These are phyloP conservation scores for Dermolepida albohirtum DNA, from an alignment of 2,888 invertebrate genomes.

Conservation along the genomic window DNA sequence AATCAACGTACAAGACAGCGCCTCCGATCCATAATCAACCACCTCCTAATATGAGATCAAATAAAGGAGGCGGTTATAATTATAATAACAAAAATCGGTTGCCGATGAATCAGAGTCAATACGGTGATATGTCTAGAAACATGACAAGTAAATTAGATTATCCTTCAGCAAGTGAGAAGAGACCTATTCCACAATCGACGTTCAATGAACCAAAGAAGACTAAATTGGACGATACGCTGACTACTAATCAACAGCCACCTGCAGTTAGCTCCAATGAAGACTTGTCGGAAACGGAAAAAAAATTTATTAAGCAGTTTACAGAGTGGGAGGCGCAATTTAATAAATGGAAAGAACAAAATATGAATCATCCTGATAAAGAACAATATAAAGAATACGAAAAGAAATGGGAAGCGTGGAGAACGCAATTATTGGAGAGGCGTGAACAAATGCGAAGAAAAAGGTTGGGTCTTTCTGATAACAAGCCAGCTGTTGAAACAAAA, in stretches of 20 bases:
- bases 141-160: constrained; percentile 46
- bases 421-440: constrained; percentile 82
- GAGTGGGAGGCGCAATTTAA: constrained; percentile 94
- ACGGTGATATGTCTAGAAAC: constrained; percentile 54
- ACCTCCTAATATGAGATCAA: constrained; percentile 51
- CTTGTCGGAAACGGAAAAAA: constrained; percentile 78
- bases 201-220: constrained; percentile 49
- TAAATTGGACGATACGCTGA: constrained; percentile 35
- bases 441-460: constrained; percentile 83
- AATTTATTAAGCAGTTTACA: constrained; percentile 89
- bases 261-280: constrained; percentile 54
- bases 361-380: constrained; percentile 90
- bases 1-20: constrained; percentile 50
- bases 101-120: constrained; percentile 48
- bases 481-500: constrained; percentile 42
- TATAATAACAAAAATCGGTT: constrained; percentile 51
- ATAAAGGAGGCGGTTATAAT: constrained; percentile 28
- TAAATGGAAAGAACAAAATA: constrained; percentile 91
- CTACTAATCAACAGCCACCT: not conserved
- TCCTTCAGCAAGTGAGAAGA: constrained; percentile 39
- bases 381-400: constrained; percentile 88
- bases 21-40: constrained; percentile 56
- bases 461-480: constrained; percentile 53
- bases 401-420: constrained; percentile 88
- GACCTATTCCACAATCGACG: constrained; percentile 41